phyloP scores from a whole-genome alignment of 2,888 invertebrate genomes.

The Philaethria dido region DNA sequence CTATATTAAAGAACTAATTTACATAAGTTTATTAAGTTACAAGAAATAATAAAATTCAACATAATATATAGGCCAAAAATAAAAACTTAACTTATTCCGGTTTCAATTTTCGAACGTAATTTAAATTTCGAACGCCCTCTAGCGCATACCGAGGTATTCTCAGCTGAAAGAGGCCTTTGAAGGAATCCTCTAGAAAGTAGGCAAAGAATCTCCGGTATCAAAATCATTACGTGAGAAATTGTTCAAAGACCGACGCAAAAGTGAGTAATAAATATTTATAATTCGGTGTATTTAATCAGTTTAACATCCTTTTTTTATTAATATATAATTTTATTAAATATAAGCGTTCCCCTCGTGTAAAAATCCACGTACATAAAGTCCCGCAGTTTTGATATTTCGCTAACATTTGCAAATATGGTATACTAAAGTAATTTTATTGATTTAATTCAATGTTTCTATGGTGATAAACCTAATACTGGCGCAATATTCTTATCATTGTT shows the following conservation, averaged over 20 bases:
- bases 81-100: conserved; percentile 42
- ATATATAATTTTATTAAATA: conserved; percentile 46
- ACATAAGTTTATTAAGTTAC: no score
- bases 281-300: conserved; percentile 44
- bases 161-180: conserved; percentile 81
- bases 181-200: conserved; percentile 83
- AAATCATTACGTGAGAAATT: conserved; percentile 83
- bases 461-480: conserved; percentile 53
- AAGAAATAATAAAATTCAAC: neutral
- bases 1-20: neutral
- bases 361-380: conserved; percentile 51
- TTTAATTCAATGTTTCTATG: conserved; percentile 73
- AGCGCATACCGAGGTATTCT: conserved; percentile 61
- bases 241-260: conserved; percentile 75
- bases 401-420: conserved; percentile 61
- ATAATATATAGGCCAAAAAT: conserved; percentile 8
- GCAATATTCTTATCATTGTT: conserved; percentile 33
- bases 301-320: conserved; percentile 27
- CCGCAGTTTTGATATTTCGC: conserved; percentile 55
- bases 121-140: conserved; percentile 81
- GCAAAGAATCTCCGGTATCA: conserved; percentile 82
- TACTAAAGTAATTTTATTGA: conserved; percentile 68
- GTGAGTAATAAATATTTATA: conserved; percentile 67
- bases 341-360: conserved; percentile 32
- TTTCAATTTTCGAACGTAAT: conserved; percentile 62